Percentiles rank a stretch among this genome's conserved stretches.
These are phyloP conservation scores for Pseudomyrmex flavicornis DNA, from an alignment of 1,140 invertebrate genomes.

Conservation along the genomic window DNA sequence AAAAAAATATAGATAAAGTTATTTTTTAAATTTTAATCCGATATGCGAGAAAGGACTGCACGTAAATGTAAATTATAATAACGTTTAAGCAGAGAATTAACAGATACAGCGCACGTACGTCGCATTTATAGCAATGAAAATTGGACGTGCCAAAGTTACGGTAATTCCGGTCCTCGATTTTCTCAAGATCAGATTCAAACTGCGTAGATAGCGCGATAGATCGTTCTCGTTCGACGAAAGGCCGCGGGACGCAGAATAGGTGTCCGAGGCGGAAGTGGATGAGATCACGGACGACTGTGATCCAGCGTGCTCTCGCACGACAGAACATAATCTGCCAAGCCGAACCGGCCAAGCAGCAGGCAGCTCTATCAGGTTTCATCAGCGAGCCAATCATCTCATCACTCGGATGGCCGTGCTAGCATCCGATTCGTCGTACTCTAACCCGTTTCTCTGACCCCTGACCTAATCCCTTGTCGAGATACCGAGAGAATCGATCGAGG, in stretches of 20 bases:
- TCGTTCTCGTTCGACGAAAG: neutral
- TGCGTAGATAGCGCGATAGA: neutral
- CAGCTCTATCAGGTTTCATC: conserved; percentile 82
- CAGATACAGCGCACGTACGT: neutral
- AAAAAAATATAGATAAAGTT: no score
- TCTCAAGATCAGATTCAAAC: neutral
- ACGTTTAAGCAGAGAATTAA: neutral
- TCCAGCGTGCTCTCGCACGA: conserved; percentile 69
- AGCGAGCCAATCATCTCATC: conserved; percentile 83
- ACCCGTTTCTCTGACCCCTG: conserved; percentile 78
- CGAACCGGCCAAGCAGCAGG: conserved; percentile 60
- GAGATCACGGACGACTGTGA: conserved; percentile 71
- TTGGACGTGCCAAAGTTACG: neutral
- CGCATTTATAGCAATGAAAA: neutral
- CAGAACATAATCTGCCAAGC: conserved; percentile 70
- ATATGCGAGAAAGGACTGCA: neutral
- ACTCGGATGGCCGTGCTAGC: conserved; percentile 70
- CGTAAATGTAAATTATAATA: neutral
- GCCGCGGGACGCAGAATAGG: conserved; percentile 21
- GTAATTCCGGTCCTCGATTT: neutral
- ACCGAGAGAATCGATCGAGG: conserved; percentile 68
- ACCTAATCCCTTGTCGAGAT: conserved; percentile 75
- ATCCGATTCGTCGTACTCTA: conserved; percentile 72
- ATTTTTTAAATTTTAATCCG: neutral
- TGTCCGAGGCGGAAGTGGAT: conserved; percentile 70